phyloP scores from a whole-genome alignment of 2,888 invertebrate species.

The Drosophila macrothrix region DNA sequence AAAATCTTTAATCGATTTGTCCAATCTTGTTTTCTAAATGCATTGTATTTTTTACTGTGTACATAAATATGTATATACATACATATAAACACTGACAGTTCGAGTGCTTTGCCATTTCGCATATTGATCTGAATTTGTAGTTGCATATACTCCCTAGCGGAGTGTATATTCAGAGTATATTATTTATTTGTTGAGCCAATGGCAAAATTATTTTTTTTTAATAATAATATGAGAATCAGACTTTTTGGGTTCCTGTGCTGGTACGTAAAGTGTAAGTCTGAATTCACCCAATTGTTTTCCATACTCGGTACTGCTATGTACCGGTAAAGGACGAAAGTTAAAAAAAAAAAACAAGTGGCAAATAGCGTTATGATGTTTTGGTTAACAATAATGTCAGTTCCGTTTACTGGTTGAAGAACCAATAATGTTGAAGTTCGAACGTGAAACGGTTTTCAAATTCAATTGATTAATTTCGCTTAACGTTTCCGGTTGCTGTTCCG shows the following conservation, averaged over 20 bases:
- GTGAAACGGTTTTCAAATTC: background rate
- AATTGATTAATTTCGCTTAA: background rate
- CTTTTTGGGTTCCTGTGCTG: background rate
- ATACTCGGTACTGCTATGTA: background rate
- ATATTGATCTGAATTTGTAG: slow-evolving; percentile 37
- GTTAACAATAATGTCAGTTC: background rate
- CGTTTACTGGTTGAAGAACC: background rate
- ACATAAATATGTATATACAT: background rate
- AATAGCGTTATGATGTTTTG: background rate
- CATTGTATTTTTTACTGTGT: background rate
- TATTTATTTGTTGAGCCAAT: background rate
- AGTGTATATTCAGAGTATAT: background rate
- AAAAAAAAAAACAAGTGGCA: background rate
- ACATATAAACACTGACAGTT: slow-evolving; percentile 22
- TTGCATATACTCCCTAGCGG: slow-evolving; percentile 9
- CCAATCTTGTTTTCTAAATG: background rate
- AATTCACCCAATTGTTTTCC: background rate
- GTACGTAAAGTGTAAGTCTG: background rate
- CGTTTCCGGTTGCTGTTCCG: background rate
- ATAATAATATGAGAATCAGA: background rate
- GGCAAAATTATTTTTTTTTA: background rate
- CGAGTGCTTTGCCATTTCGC: slow-evolving; percentile 54
- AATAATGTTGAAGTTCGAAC: background rate
- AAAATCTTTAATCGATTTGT: background rate
- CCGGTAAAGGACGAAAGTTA: background rate